Percentiles rank a stretch among this genome's conserved stretches.
Conservation (phyloP, 2,888 invertebrate species). For the Apodemia zela region DNA sequence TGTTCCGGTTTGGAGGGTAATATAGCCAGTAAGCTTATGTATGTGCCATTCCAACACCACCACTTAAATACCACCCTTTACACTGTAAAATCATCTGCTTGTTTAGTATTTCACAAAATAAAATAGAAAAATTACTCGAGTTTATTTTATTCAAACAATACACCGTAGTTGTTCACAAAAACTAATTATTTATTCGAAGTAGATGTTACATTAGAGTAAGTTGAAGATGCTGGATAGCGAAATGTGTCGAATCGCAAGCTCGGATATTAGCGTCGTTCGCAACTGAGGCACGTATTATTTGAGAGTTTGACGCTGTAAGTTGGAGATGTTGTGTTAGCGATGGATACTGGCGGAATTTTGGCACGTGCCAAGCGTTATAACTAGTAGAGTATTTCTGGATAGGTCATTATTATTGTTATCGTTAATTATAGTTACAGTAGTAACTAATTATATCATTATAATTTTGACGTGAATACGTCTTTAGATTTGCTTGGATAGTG, state of each 20-base stretch:
- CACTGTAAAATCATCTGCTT: too few relatives aligned
- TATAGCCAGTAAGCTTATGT: too few relatives aligned
- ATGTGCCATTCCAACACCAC: too few relatives aligned
- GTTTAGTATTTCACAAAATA: too few relatives aligned
- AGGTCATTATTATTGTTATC: neutral
- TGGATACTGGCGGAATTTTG: conserved; percentile 20
- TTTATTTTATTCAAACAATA: too few relatives aligned
- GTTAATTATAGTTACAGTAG: neutral
- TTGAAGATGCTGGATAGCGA: conserved; percentile 1
- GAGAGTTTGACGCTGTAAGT: conserved; percentile 28
- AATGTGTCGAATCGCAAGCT: conserved; percentile 14
- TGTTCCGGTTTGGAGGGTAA: too few relatives aligned
- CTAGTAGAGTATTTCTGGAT: neutral
- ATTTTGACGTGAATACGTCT: too few relatives aligned
- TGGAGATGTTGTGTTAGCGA: conserved; percentile 25
- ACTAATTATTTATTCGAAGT: neutral
- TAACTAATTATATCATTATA: neutral
- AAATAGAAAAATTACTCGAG: too few relatives aligned
- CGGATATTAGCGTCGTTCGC: conserved; percentile 30
- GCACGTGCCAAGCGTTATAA: conserved; percentile 24
- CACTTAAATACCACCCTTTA: too few relatives aligned
- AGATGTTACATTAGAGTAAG: neutral
- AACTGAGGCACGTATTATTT: conserved; percentile 31
- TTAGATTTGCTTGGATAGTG: too few relatives aligned
- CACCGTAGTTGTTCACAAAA: too few relatives aligned